phyloP scores from a whole-genome alignment of 2,113 vertebrate genomes.

The Pachycephala philippinensis region DNA sequence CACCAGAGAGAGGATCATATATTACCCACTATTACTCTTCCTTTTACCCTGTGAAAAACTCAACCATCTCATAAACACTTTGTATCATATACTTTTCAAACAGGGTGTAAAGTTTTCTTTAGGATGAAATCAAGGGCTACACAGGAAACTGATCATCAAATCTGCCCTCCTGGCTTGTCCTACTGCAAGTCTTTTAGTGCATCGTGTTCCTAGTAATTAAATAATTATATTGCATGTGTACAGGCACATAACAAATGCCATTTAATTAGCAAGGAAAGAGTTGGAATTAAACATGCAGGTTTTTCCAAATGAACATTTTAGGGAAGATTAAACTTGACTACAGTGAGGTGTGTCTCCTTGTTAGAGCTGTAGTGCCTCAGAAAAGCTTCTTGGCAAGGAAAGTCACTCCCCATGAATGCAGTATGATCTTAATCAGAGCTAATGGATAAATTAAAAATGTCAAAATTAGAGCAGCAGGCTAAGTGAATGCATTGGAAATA shows the following conservation, averaged over 20 bases:
- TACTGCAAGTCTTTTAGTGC: neutral
- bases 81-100: neutral
- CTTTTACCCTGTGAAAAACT: neutral
- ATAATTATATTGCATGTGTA: neutral
- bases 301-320: constrained; percentile 9
- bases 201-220: neutral
- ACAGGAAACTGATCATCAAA: neutral
- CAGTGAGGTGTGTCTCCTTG: neutral
- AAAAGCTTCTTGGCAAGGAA: neutral
- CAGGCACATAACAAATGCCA: neutral
- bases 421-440: neutral
- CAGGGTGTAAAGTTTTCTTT: neutral
- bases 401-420: neutral
- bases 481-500: neutral
- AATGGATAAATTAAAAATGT: neutral
- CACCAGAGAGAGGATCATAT: neutral
- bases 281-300: neutral
- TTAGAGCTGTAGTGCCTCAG: neutral
- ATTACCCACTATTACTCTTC: neutral
- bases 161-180: neutral
- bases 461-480: constrained; percentile 1
- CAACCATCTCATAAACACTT: neutral
- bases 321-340: neutral
- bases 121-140: neutral
- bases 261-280: neutral